Evolutionary conservation across 1,140 invertebrate species (phyloP), one percentile per base, ranked within the genome.

Genomic region (Drosophila eugracilis): DNA sequence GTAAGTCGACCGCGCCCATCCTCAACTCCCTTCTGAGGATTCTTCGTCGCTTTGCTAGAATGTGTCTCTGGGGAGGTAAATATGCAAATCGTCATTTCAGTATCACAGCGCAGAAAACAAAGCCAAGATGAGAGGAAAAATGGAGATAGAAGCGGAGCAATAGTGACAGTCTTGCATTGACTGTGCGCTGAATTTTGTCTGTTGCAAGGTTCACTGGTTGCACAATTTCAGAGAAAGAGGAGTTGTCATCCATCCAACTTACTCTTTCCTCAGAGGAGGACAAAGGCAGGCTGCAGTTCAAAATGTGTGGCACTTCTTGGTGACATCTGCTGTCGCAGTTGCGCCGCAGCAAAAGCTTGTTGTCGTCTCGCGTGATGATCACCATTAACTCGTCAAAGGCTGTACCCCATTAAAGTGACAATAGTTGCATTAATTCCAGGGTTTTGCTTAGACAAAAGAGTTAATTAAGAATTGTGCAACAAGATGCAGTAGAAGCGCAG

Each of bases 141-240:
- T 63, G 53, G 22, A 65, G 54, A 78, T 36, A 28, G 49, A 47
- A 58, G 53, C 44, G 48, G 44, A 9, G 42, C 55, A 34, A 47
- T 49, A 58, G 60, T 52, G 26, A 32, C 28, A 22, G 1, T 57
- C 42, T 14, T 6, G 12, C 34, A 10, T 28, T 55, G 41, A 32
- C 39, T 28, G 45, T 14, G 21, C 12, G 21, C 12, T 57, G 5
- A 14, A n/a, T 45, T 44, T 65, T 65, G 75, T 71, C 66, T 60
- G 66, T 48, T 54, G 73, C 54, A 71, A 71, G 72, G 58, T 78
- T 71, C 75, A 78, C 75, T 75, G 70, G 71, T 48, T 59, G 65
- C 21, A 14, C 5, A 5, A 2, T 7, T 34, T 10, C n/a, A 22
- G n/a, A 15, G 28, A 4, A 24, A 19, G 30, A 4, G 57, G 17